A percentile compares a stretch with the other conserved stretches of the same genome.
These are phyloP conservation scores for Trichacis sp. DNA, from an alignment of 2,888 invertebrate genomes.

Conservation along the genomic window DNA sequence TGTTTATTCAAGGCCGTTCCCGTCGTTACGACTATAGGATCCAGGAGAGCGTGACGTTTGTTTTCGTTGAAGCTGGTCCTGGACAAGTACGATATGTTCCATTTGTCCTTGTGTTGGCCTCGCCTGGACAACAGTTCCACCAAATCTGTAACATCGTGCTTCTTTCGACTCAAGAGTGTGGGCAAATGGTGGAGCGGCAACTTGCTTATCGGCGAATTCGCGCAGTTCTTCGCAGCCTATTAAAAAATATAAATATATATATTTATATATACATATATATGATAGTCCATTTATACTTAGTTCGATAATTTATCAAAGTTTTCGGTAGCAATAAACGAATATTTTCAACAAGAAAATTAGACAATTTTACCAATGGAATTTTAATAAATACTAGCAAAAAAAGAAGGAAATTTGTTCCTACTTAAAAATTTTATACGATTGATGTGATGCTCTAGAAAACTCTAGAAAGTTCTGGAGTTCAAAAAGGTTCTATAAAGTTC, in stretches of 20 bases:
- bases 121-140: slow-evolving; percentile 48
- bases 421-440: no score
- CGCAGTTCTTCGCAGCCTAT: slow-evolving; percentile 57
- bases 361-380: no score
- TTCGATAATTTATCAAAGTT: no score
- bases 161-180: slow-evolving; percentile 45
- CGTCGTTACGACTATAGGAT: slow-evolving; percentile 46
- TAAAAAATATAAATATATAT: slow-evolving; percentile 8
- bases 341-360: no score
- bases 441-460: no score
- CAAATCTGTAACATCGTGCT: slow-evolving; percentile 46
- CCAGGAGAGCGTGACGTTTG: slow-evolving; percentile 52
- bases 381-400: no score
- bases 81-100: slow-evolving; percentile 64
- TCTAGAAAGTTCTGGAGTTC: no score
- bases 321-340: no score
- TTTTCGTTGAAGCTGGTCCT: slow-evolving; percentile 60
- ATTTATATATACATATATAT: no score
- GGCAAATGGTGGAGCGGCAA: slow-evolving; percentile 47
- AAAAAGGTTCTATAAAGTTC: no score
- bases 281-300: no score
- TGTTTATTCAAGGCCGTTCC: slow-evolving; percentile 42
- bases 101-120: slow-evolving; percentile 49
- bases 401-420: no score
- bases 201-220: slow-evolving; percentile 49